Evolutionary conservation across 2,113 vertebrate species (phyloP), one percentile per base, ranked within the genome.

Genomic region (Cyanoderma ruficeps): DNA sequence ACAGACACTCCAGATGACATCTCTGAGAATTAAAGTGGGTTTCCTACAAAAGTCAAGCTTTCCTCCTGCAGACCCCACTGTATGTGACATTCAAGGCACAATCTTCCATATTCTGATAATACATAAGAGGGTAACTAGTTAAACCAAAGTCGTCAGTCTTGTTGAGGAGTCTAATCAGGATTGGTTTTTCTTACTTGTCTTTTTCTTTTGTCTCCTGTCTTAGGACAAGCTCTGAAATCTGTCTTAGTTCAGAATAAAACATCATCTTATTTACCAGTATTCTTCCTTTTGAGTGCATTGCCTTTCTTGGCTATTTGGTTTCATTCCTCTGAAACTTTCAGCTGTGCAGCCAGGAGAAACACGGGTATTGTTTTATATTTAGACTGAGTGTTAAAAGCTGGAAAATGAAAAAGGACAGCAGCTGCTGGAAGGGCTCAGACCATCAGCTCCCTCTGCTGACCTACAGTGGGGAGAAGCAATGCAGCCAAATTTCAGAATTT

Each of bases 371-470:
- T 95, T 94, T 94, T 70, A 88, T 74, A 56, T 86, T 93, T 67
- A 70, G 71, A 16, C 25, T 41, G 78, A 93, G 28, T 5, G 1
- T 37, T 88, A 74, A 70, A 88, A 83, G 27, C 85, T 83, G 90
- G 78, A 85, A 37, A 44, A 80, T 0, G 1, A 21, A 37, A 44
- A 72, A 44, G 7, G 8, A 19, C 42, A 15, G 27, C 46, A 74
- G 50, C 82, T 91, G 55, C 75, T 94, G 78, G 67, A 88, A 88
- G 82, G 96, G 59, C 71, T 96, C 68, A 74, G 94, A 74, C 27
- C 88, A 5, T 63, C 93, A 96, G 96, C 95, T 95, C 95, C 96
- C 95, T 97, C 93, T 96, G 85, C 92, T 94, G 96, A 93, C 85
- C 33, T 63, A 85, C n/a, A 83, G 11, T 28, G 55, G 56, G 28